Percentiles rank a stretch among this genome's conserved stretches.
phyloP scores from a whole-genome alignment of 37 sponge, comb jelly and placozoan genomes.

The Tethya wilhelma region DNA sequence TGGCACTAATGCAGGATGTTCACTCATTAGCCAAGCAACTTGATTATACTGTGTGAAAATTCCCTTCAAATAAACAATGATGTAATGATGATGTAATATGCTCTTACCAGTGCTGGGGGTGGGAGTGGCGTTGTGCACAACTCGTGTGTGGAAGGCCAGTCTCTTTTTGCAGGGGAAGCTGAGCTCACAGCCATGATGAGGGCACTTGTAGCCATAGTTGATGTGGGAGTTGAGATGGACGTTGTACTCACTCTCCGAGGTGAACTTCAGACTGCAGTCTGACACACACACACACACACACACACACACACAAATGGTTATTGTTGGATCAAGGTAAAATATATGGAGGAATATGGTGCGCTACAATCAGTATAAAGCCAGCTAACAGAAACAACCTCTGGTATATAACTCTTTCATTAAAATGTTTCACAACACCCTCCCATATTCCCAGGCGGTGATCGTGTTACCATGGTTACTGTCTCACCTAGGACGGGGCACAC shows the following conservation, averaged over 20 bases:
- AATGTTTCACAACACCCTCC: too few species aligned
- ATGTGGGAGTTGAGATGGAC: slow-evolving; percentile 69
- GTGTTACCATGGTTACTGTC: too few species aligned
- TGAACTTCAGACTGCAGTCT: slow-evolving; percentile 68
- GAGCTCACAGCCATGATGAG: slow-evolving; percentile 39
- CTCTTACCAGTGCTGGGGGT: not conserved
- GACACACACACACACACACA: not conserved
- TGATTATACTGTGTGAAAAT: not conserved
- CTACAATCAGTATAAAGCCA: too few species aligned
- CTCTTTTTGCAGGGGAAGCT: slow-evolving; percentile 50
- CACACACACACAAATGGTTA: not conserved
- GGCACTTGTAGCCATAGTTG: slow-evolving; percentile 51
- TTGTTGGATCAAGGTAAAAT: too few species aligned
- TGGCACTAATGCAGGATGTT: not conserved
- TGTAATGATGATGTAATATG: not conserved
- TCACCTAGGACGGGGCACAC: slow-evolving; percentile 66
- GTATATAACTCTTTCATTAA: too few species aligned
- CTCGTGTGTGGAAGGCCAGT: slow-evolving; percentile 48
- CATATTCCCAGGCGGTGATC: too few species aligned
- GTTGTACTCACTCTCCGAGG: slow-evolving; percentile 51
- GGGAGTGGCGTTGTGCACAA: slow-evolving; percentile 24
- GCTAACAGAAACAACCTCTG: too few species aligned
- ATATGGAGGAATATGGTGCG: too few species aligned
- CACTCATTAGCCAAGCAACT: not conserved
- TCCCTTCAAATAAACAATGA: not conserved